Base-by-base conservation (phyloP, 2,888 invertebrate species). In the Osmoderma eremita region DNA sequence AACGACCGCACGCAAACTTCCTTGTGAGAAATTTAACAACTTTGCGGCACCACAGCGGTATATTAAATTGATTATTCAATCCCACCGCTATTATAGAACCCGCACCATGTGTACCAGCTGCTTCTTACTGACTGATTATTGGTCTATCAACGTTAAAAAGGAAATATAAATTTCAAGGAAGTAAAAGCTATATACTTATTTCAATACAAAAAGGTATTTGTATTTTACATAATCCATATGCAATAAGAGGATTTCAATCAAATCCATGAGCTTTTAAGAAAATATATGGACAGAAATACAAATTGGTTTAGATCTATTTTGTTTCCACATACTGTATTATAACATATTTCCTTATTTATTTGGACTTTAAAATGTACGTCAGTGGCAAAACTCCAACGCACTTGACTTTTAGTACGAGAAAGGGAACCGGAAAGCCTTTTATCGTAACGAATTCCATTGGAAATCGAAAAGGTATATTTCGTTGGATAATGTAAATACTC, bases 401-500 rank as follows among this genome's bases (percentile, higher is more conserved):
- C 12, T 54, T 54, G 3, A 38, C 10, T 54, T 54, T 54, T 39
- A 54, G 38, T 54, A 17, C 54, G n/a, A 12, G n/a, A 38, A 54
- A 54, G 54, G 53, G 39, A 39, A 54, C 38, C 17, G 39, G 38
- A 54, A 54, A 39, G 39, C 18, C 18, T 39, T 54, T 54, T 54
- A 54, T 53, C 20, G 38, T 39, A 13, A 54, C 38, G 54, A 54
- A 54, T 54, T 54, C 54, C 39, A 20, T 38, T 54, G 54, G 18
- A 54, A 54, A 54, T 54, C 38, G 54, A 54, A 54, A n/a, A n/a
- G n/a, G n/a, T 54, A 54, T 38, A 54, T 54, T 38, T 36, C 54
- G 18, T 5, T 30, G 54, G 18, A 54, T 54, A 54, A 54, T 39
- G 20, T 54, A 39, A 54, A 39, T 39, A 13, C 54, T 39, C 39